Percentiles rank a stretch among this genome's conserved stretches.
phyloP scores from a whole-genome alignment of 2,888 invertebrate genomes.

The Pyrrhosoma nymphula region DNA sequence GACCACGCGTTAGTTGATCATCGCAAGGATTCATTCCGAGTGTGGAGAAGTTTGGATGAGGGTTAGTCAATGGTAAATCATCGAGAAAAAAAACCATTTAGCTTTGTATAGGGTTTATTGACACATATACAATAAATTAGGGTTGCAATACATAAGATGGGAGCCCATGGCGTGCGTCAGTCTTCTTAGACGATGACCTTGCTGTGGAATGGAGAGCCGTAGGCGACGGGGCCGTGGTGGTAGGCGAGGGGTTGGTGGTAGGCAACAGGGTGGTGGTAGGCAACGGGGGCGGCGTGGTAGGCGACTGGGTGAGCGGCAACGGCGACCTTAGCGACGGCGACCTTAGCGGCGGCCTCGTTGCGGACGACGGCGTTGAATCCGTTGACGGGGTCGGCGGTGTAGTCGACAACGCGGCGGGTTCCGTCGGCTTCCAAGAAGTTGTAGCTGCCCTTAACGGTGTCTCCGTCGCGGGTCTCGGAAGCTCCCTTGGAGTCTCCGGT shows the following conservation, averaged over 20 bases:
- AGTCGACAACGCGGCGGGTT: slow-evolving; percentile 52
- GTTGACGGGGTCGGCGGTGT: slow-evolving; percentile 67
- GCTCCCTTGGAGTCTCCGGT: slow-evolving; percentile 61
- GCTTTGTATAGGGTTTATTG: neutral
- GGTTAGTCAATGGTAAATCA: too few species aligned
- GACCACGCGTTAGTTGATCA: too few species aligned
- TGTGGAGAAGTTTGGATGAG: too few species aligned
- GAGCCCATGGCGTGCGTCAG: neutral
- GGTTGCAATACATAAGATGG: slow-evolving; percentile 44
- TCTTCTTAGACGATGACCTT: neutral
- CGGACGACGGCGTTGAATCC: slow-evolving; percentile 68
- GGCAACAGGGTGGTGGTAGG: slow-evolving; percentile 46
- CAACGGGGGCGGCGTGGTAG: slow-evolving; percentile 70
- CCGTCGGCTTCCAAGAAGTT: slow-evolving; percentile 56
- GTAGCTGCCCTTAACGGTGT: slow-evolving; percentile 53
- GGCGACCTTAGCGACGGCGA: slow-evolving; percentile 57
- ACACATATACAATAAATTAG: slow-evolving; percentile 50
- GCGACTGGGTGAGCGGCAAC: slow-evolving; percentile 67
- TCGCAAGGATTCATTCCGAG: too few species aligned
- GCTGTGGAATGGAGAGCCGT: neutral
- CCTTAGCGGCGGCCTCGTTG: slow-evolving; percentile 64
- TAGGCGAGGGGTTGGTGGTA: neutral
- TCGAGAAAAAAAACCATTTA: neutral
- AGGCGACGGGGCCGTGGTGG: neutral
- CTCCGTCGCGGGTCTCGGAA: slow-evolving; percentile 65